Evolutionary conservation across 2,888 invertebrate species (phyloP), one percentile per base, ranked within the genome.

Genomic region (Trileptium ribeirensis): DNA sequence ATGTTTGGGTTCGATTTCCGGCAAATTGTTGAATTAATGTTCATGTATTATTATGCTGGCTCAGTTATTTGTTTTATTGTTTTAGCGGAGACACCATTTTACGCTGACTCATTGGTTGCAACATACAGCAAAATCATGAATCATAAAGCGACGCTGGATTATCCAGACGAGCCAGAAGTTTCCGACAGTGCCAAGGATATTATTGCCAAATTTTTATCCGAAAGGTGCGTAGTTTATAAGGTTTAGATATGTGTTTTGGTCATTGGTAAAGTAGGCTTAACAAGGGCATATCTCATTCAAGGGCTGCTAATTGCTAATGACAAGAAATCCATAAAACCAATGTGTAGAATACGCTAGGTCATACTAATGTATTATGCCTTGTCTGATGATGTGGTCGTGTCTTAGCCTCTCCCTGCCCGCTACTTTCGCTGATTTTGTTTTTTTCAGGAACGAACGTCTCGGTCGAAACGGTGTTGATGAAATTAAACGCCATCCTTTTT

Each of bases 51-150:
- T 70, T 70, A n/a, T 33, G 15, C 29, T 31, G 29, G 8, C n/a
- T 64, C n/a, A 24, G n/a, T 64, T n/a, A n/a, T n/a, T n/a, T 34
- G 15, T 70, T 34, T 70, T 70, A 8, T 31, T 70, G 51, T 33
- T 86, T 67, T 84, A 90, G 91, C 91, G 3, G 99, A 99, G 89
- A 97, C 99, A 19, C 99, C 99, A 0, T 99, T 99, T 90, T 98
- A 96, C 90, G 98, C 98, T 1, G 99, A 99, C 89, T 97, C 97
- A 83, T 92, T 99, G 86, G 95, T 98, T 70, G 96, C 96, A 81
- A 99, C 98, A 0, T 99, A 99, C 89, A 95, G 96, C 83, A 97
- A 97, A 91, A 99, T 99, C 86, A 98, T 99, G 97, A 96, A 98
- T 90, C 97, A 98, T 89, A 94, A 95, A 89, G 97, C 95, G 88